Conservation (phyloP, 2,113 vertebrate genomes). For the Pantherophis guttatus region DNA sequence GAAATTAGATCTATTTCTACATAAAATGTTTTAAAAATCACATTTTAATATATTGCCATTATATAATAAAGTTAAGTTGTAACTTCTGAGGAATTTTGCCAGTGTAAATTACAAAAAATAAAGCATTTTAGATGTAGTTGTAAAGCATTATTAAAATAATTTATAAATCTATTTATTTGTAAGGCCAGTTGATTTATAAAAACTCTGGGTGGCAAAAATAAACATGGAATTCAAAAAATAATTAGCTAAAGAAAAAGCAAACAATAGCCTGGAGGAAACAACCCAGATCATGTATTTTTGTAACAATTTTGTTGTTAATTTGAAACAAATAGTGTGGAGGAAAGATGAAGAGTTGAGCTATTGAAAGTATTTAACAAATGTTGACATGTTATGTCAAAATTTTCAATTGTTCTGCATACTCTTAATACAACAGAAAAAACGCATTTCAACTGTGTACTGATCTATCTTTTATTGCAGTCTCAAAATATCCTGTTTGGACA, state of each 20-base stretch:
- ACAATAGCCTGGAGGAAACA: background rate
- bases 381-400: background rate
- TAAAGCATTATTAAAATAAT: background rate
- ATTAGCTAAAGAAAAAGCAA: background rate
- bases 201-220: background rate
- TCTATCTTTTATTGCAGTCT: background rate
- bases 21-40: background rate
- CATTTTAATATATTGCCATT: background rate
- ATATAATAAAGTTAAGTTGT: background rate
- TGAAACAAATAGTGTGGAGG: background rate
- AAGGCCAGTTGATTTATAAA: background rate
- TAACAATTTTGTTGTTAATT: background rate
- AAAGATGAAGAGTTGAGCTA: background rate
- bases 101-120: background rate
- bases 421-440: background rate
- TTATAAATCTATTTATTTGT: background rate
- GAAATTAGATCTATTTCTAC: background rate
- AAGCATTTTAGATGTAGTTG: background rate
- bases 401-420: background rate
- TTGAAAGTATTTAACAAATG: background rate
- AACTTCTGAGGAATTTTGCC: background rate
- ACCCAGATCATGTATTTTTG: background rate
- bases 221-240: background rate
- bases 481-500: background rate
- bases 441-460: background rate